Percentiles rank a stretch among this genome's conserved stretches.
Evolutionary conservation across 2,888 invertebrate species (phyloP).

Genomic region (Lasioglossum calceatum): DNA sequence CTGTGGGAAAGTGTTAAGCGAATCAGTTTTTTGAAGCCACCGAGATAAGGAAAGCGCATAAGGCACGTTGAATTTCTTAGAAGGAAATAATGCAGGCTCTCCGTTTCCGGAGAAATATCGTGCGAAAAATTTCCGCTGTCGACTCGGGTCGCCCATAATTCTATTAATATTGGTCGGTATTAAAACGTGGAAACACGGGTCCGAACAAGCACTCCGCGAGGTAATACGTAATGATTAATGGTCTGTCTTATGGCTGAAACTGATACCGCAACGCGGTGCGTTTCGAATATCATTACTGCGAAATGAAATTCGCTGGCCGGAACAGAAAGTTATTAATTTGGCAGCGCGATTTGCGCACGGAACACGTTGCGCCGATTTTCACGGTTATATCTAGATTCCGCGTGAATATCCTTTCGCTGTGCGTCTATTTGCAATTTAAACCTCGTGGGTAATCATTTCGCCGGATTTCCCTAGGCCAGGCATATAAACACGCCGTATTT

Average conservation of each 20-base stretch:
- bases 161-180: neutral
- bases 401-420: conserved; percentile 13
- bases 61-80: neutral
- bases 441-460: conserved; percentile 58
- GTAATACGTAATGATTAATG: conserved; percentile 13
- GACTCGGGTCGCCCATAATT: too few relatives aligned
- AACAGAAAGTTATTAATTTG: conserved; percentile 33
- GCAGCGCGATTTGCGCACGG: conserved; percentile 20
- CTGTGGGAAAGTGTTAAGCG: neutral
- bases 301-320: conserved; percentile 14
- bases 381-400: conserved; percentile 14
- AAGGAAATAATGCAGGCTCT: neutral
- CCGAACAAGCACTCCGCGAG: neutral
- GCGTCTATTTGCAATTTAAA: conserved; percentile 63
- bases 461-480: conserved; percentile 48
- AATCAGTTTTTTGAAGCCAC: neutral
- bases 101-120: neutral
- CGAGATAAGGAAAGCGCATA: neutral
- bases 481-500: conserved; percentile 45
- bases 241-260: neutral
- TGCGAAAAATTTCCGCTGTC: neutral
- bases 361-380: conserved; percentile 33
- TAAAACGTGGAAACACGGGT: neutral
- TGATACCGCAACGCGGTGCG: neutral
- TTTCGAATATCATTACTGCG: conserved; percentile 7